These are phyloP conservation scores for Dendropsophus ebraccatus DNA, from an alignment of 2,113 vertebrate genomes.

Conservation along the genomic window DNA sequence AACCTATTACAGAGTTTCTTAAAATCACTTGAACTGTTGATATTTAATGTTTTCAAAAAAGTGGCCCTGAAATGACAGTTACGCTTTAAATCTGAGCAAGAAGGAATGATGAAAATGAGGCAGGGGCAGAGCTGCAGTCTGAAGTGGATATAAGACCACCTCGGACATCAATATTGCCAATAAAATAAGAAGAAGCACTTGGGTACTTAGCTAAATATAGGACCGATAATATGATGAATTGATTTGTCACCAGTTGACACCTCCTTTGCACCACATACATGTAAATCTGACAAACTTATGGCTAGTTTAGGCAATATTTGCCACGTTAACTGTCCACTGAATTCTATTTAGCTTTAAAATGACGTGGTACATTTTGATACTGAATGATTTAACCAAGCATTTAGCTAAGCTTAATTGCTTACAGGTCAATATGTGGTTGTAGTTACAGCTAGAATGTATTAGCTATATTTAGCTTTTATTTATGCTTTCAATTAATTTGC, in stretches of 20 bases:
- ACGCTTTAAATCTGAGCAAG: no score
- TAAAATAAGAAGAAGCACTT: not conserved
- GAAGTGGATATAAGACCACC: not conserved
- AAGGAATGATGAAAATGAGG: not conserved
- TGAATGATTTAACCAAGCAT: not conserved
- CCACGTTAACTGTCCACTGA: not conserved
- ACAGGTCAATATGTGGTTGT: not conserved
- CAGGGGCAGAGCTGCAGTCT: not conserved
- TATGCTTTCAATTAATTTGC: not conserved
- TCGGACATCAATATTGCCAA: not conserved
- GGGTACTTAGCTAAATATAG: no score
- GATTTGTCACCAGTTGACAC: not conserved
- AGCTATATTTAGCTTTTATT: not conserved
- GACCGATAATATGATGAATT: not conserved
- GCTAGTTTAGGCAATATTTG: not conserved
- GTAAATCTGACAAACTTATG: no score
- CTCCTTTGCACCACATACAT: no score
- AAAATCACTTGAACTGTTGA: no score
- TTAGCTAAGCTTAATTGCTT: not conserved
- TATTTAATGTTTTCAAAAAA: no score
- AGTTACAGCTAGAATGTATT: not conserved
- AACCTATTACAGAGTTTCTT: no score
- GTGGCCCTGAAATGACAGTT: no score
- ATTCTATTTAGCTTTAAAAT: not conserved
- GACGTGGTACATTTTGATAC: not conserved